Percentiles rank a stretch among this genome's conserved stretches.
Conservation (phyloP, 2,113 vertebrate genomes). For the Morone saxatilis region DNA sequence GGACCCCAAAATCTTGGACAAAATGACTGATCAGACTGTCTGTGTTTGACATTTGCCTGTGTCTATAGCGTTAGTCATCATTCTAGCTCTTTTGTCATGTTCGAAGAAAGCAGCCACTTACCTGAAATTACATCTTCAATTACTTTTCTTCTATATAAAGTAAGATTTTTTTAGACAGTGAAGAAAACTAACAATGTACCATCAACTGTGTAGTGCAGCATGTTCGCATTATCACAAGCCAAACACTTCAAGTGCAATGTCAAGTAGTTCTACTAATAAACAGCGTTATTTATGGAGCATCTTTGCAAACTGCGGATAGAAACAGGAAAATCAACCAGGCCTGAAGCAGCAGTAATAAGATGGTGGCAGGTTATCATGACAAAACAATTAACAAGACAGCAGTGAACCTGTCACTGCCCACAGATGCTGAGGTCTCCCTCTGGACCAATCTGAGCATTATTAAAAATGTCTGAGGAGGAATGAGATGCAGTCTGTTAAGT, state of each 20-base stretch:
- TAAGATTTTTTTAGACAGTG: not conserved
- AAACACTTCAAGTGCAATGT: conserved; percentile 16
- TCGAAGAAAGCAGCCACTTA: not conserved
- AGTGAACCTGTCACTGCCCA: conserved; percentile 3
- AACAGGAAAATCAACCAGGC: conserved; percentile 27
- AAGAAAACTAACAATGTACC: not conserved
- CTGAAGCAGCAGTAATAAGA: conserved; percentile 32
- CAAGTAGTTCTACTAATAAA: conserved; percentile 30
- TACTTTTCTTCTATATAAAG: not conserved
- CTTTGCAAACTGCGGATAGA: conserved; percentile 23
- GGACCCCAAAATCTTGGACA: not conserved
- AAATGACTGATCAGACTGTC: not conserved
- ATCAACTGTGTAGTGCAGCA: not conserved
- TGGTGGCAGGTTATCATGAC: conserved; percentile 12
- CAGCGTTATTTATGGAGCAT: conserved; percentile 7
- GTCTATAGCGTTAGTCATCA: not conserved
- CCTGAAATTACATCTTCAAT: not conserved
- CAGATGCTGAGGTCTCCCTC: not conserved
- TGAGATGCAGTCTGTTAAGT: not conserved
- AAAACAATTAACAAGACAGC: conserved; percentile 17
- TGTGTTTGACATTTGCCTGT: not conserved
- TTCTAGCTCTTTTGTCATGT: not conserved
- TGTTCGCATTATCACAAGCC: conserved; percentile 4
- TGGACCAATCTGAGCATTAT: not conserved
- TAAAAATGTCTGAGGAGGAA: not conserved